Evolutionary conservation across 2,888 invertebrate species (phyloP).

Genomic region (Monochamus alternatus): DNA sequence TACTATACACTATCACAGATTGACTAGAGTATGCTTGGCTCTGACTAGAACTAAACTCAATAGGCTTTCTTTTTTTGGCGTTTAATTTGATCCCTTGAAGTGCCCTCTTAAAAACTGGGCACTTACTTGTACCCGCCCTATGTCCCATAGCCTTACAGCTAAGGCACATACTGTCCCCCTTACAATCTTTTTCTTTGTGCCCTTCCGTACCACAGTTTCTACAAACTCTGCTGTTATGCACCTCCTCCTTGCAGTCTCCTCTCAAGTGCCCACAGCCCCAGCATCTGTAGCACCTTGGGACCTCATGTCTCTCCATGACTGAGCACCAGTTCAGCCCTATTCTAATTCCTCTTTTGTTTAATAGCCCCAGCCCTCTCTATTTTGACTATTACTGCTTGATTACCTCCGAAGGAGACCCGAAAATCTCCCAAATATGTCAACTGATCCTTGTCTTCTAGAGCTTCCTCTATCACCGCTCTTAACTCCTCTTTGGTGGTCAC

Average conservation of each 20-base stretch:
- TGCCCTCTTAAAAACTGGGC: background rate
- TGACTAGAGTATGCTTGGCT: background rate
- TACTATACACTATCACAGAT: background rate
- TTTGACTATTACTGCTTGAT: background rate
- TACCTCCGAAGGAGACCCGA: background rate
- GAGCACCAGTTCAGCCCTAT: background rate
- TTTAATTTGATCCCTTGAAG: background rate
- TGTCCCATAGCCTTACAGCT: background rate
- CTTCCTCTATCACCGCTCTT: background rate
- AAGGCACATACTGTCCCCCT: background rate
- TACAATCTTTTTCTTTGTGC: background rate
- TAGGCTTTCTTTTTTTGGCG: background rate
- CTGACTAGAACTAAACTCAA: no score
- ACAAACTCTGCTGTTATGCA: background rate
- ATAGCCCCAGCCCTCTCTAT: background rate
- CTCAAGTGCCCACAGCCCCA: slow-evolving; percentile 4
- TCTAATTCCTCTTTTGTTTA: background rate
- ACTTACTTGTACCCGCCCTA: background rate
- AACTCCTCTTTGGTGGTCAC: background rate
- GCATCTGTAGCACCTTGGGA: background rate
- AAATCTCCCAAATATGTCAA: background rate
- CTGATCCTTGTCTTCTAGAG: background rate
- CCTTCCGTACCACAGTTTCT: background rate
- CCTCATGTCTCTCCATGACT: background rate
- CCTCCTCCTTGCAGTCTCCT: background rate